Percentiles rank a stretch among this genome's conserved stretches.
Evolutionary conservation across 1,140 invertebrate species (phyloP).

Genomic region (Habropoda laboriosa): DNA sequence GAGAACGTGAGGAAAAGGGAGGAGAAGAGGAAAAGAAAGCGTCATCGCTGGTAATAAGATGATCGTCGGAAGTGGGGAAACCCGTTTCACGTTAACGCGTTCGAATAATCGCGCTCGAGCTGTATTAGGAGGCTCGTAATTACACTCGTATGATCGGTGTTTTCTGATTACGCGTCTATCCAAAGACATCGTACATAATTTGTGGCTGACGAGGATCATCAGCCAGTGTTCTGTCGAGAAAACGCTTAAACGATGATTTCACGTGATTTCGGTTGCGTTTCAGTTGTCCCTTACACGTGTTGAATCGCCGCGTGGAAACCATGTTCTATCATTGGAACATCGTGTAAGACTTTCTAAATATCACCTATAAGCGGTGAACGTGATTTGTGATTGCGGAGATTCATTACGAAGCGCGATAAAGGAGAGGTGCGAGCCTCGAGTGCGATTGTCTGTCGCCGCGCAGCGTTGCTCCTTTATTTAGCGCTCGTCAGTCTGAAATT

Average conservation of each 20-base stretch:
- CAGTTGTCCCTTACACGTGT: too few relatives aligned
- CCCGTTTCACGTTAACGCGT: constrained; percentile 49
- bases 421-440: background rate
- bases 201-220: background rate
- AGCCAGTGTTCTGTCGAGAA: too few relatives aligned
- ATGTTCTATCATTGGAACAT: background rate
- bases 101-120: constrained; percentile 22
- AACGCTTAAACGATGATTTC: too few relatives aligned
- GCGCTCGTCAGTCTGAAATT: background rate
- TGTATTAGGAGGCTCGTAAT: constrained; percentile 11
- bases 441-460: background rate
- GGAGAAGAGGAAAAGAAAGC: too few relatives aligned
- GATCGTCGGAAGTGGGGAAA: constrained; percentile 51
- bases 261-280: too few relatives aligned
- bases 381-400: background rate
- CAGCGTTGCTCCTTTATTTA: background rate
- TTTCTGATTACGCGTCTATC: background rate
- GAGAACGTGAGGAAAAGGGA: too few relatives aligned
- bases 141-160: background rate
- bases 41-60: constrained; percentile 52
- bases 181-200: constrained; percentile 11
- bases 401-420: background rate
- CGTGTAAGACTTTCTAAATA: background rate
- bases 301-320: background rate
- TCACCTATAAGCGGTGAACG: background rate